A percentile compares a stretch with the other conserved stretches of the same genome.
Evolutionary conservation across 2,888 invertebrate genomes (phyloP).

Genomic region (Tanytarsus gracilentus): DNA sequence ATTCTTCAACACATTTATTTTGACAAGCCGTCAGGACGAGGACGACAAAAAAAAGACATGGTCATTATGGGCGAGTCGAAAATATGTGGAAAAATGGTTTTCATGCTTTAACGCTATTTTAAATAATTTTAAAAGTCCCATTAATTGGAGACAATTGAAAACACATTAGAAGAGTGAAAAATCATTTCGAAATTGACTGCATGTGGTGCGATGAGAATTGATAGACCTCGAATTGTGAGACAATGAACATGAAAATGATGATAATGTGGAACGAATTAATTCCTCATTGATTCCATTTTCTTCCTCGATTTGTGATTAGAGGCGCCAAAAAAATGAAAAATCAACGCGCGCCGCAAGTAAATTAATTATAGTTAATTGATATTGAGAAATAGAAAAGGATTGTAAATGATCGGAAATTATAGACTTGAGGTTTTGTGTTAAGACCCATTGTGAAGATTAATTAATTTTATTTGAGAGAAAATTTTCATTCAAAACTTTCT

Average conservation of each 20-base stretch:
- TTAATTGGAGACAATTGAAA: conserved; percentile 4
- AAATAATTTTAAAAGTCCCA: background rate
- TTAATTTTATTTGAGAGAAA: conserved; percentile 21
- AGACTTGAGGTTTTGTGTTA: background rate
- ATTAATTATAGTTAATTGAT: conserved; percentile 8
- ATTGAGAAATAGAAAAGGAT: conserved; percentile 9
- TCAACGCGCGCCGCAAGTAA: conserved; percentile 13
- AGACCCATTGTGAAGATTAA: background rate
- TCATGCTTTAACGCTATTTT: conserved; percentile 19
- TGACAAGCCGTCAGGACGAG: background rate
- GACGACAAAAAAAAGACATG: no score
- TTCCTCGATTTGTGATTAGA: conserved; percentile 13
- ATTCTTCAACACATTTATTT: background rate
- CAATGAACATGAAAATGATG: no score
- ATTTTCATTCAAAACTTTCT: conserved; percentile 12
- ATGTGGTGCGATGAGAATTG: conserved; percentile 7
- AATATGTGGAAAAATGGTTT: conserved; percentile 22
- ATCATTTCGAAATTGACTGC: background rate
- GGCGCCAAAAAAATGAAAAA: conserved; percentile 24
- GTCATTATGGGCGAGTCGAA: conserved; percentile 15
- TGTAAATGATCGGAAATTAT: conserved; percentile 23
- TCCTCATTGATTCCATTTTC: background rate
- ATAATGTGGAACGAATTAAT: conserved; percentile 28
- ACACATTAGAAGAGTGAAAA: conserved; percentile 1
- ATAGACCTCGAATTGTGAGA: conserved; percentile 1